Percentiles rank a stretch among this genome's conserved stretches.
These are phyloP conservation scores for Blastobasis adustella DNA, from an alignment of 2,888 invertebrate genomes.

Conservation along the genomic window DNA sequence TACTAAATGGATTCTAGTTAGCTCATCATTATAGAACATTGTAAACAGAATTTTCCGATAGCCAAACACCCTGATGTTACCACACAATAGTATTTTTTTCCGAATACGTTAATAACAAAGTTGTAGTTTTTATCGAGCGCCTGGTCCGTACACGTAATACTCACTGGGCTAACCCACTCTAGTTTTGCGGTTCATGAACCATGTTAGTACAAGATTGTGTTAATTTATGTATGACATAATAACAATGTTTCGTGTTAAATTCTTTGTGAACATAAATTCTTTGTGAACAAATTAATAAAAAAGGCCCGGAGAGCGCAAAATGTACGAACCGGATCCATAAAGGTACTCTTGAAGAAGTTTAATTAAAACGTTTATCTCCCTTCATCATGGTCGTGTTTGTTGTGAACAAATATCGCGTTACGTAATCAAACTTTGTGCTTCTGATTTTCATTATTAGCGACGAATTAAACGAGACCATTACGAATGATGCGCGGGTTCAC, in stretches of 20 bases:
- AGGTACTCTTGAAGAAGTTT: too few species aligned
- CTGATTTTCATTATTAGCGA: too few species aligned
- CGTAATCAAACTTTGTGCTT: not conserved
- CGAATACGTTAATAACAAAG: slow-evolving; percentile 4
- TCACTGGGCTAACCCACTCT: slow-evolving; percentile 17
- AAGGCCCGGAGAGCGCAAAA: not conserved
- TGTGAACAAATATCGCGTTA: not conserved
- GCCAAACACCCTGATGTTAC: too few species aligned
- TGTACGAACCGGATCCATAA: too few species aligned
- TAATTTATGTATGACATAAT: not conserved
- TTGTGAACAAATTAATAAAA: not conserved
- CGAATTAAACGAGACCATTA: too few species aligned
- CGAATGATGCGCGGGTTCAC: too few species aligned
- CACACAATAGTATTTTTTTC: too few species aligned
- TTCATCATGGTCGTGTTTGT: not conserved
- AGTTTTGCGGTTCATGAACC: slow-evolving; percentile 13
- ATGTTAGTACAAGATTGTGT: slow-evolving; percentile 6
- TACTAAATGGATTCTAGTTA: not conserved
- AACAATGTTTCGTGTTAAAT: not conserved
- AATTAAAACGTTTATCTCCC: not conserved
- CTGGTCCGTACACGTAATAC: slow-evolving; percentile 4
- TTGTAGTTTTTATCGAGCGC: slow-evolving; percentile 15
- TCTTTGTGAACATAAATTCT: not conserved
- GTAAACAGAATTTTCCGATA: too few species aligned
- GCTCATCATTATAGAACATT: not conserved